A percentile compares a stretch with the other conserved stretches of the same genome.
Evolutionary conservation across 35 echinoderm and acorn worm genomes (phyloP).

Genomic region (Hemicentrotus pulcherrimus): DNA sequence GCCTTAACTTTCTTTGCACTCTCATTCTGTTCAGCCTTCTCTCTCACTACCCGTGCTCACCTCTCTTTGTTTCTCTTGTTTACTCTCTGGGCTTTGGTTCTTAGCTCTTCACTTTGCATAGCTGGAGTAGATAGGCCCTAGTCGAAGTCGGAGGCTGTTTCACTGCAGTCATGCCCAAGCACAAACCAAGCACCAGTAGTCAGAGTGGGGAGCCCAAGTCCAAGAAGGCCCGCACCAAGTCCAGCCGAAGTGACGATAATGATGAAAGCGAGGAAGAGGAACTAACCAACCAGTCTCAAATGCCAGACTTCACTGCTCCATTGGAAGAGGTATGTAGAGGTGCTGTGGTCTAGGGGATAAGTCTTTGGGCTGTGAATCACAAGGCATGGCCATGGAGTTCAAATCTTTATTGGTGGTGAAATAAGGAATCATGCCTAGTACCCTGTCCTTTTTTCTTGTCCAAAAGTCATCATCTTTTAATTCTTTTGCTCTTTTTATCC

Average conservation of each 20-base stretch:
- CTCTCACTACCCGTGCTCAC: not conserved
- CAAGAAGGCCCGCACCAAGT: not conserved
- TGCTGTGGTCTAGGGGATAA: too few relatives aligned
- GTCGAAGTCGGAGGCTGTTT: not conserved
- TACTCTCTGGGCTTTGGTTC: not conserved
- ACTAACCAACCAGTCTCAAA: not conserved
- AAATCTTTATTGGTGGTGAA: too few relatives aligned
- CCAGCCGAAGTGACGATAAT: not conserved
- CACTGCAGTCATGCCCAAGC: conserved; percentile 17
- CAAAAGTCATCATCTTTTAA: too few relatives aligned
- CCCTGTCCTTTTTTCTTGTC: too few relatives aligned
- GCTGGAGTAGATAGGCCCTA: too few relatives aligned
- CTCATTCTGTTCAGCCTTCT: too few relatives aligned
- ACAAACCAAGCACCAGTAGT: not conserved
- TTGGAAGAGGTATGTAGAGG: not conserved
- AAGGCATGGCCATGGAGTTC: too few relatives aligned
- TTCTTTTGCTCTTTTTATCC: not conserved
- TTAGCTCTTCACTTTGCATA: too few relatives aligned
- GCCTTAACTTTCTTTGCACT: too few relatives aligned
- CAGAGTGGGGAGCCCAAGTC: not conserved
- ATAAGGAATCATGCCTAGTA: too few relatives aligned
- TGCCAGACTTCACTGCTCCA: not conserved
- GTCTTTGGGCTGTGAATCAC: too few relatives aligned
- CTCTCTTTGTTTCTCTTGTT: not conserved
- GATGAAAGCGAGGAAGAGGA: not conserved